Conservation (phyloP, 2,113 vertebrate genomes). For the Mastomys coucha region DNA sequence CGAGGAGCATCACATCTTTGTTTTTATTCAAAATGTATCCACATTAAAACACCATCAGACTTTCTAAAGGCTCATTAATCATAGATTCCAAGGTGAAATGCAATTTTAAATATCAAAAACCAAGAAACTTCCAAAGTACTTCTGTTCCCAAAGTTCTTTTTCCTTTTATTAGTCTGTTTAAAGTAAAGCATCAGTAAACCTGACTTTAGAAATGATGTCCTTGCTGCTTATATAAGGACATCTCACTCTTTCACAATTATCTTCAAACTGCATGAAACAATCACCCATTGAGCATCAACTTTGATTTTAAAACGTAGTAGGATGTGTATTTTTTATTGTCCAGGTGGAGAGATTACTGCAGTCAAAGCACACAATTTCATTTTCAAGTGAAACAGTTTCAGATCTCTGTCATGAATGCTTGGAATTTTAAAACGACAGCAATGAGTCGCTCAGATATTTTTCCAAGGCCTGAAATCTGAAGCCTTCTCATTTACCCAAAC, state of each 20-base stretch:
- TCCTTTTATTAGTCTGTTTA: conserved; percentile 70
- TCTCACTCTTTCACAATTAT: not conserved
- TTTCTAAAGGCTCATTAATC: conserved; percentile 63
- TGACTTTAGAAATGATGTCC: conserved; percentile 28
- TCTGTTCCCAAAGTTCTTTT: conserved; percentile 71
- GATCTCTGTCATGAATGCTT: conserved; percentile 61
- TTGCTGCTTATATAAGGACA: conserved; percentile 48
- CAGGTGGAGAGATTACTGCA: not conserved
- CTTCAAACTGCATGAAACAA: not conserved
- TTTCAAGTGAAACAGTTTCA: conserved; percentile 63
- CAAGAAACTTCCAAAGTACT: conserved; percentile 76
- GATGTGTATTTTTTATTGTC: conserved; percentile 13
- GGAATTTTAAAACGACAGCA: conserved; percentile 67
- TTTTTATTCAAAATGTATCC: conserved; percentile 26
- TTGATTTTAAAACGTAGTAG: not conserved
- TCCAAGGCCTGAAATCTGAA: conserved; percentile 74
- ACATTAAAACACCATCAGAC: conserved; percentile 62
- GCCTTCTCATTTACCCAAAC: conserved; percentile 73
- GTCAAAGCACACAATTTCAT: conserved; percentile 47
- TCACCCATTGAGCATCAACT: not conserved
- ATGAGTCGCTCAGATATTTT: conserved; percentile 68
- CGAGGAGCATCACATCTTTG: not conserved
- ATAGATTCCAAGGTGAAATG: conserved; percentile 71
- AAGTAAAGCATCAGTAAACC: conserved; percentile 76
- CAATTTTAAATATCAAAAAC: conserved; percentile 77